Base-by-base conservation (phyloP, 2,888 invertebrate genomes). In the Parochlus steinenii region DNA sequence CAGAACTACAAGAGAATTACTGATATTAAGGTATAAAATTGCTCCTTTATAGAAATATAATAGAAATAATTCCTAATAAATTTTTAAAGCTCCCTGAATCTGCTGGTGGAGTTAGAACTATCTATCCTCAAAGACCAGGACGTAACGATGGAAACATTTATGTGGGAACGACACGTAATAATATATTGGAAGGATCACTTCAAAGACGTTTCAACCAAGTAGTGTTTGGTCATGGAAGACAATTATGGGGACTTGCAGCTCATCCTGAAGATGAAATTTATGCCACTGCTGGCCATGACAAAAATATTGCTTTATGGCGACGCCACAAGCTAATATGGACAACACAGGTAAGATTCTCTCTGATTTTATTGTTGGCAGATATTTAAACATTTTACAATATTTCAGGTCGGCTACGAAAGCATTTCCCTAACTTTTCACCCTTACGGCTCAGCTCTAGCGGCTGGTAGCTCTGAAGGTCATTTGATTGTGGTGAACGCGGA, bases 221-320 rank as follows among this genome's bases (percentile, higher is more conserved):
- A 19, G 71, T 85, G 20, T 83, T 90, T 54, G 90, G 90, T 0
- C 89, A 90, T 55, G 79, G 82, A 34, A 74, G 85, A 38, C 83
- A 82, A 53, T 63, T 90, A 4, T 80, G 82, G 74, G 89, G 87
- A 1, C 56, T 90, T 37, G 83, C 86, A 3, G 80, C 85, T 3
- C 87, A 90, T 56, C 87, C 89, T 0, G 83, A 85, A 46, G 85
- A 85, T 49, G 87, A 89, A 56, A 70, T 86, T 44, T 89, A 87
- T 50, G 85, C 89, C 2, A 86, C 90, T 1, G 89, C 89, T 2
- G 90, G 90, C 0, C 81, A 83, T 48, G 90, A 90, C 54, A 83
- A 85, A 53, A 78, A 81, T 46, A 82, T 92, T 42, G 85, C 85
- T 3, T 62, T 89, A 28, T 92, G 92, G 92, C 72, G 83, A 40